These are phyloP conservation scores for Seriola quinqueradiata DNA, from an alignment of 2,113 vertebrate species.

Conservation along the genomic window DNA sequence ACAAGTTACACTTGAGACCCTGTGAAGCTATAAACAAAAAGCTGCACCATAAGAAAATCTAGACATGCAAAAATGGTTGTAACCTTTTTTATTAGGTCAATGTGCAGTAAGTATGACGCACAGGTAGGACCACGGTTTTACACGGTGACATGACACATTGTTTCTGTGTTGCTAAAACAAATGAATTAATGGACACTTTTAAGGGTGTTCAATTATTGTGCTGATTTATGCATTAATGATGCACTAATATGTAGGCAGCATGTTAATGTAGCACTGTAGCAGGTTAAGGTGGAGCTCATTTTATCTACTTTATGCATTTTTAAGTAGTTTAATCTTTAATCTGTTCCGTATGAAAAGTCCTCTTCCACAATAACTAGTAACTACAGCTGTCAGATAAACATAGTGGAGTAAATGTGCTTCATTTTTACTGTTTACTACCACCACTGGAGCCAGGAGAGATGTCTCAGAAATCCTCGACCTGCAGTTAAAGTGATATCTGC, in stretches of 20 bases:
- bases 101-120: too few species aligned
- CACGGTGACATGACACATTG: too few species aligned
- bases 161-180: too few species aligned
- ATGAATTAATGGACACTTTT: not conserved
- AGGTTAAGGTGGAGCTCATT: not conserved
- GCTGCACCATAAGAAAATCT: too few species aligned
- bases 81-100: too few species aligned
- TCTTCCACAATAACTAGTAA: not conserved
- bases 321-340: not conserved
- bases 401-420: not conserved
- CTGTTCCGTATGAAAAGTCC: not conserved
- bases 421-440: not conserved
- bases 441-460: not conserved
- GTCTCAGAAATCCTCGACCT: not conserved
- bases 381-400: not conserved
- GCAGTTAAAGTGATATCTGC: conserved; percentile 11
- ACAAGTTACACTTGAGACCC: too few species aligned
- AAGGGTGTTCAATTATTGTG: not conserved
- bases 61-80: too few species aligned
- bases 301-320: not conserved
- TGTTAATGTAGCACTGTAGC: not conserved
- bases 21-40: too few species aligned
- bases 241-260: not conserved
- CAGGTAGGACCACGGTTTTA: too few species aligned
- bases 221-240: not conserved